Evolutionary conservation across 2,113 vertebrate genomes (phyloP), one percentile per base, ranked within the genome.

Genomic region (Erythrocercus mccallii): DNA sequence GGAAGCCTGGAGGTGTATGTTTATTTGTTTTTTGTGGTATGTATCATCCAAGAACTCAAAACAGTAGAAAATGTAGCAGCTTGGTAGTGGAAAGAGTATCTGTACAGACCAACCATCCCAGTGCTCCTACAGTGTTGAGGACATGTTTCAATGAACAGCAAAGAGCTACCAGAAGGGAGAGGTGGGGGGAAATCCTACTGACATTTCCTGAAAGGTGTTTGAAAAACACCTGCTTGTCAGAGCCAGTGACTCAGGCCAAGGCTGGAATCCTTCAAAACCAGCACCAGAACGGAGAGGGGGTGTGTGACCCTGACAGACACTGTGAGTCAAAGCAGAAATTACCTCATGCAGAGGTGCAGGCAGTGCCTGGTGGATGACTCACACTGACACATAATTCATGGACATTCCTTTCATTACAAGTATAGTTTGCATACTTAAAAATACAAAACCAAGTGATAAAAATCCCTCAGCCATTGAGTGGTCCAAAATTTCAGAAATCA

Each of bases 101-200:
- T 31, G 74, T 25, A 53, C 28, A 88, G 10, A 57, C 8, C 40
- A 69, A 23, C 13, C 1, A 12, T 53, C 37, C 37, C n/a, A 24
- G 45, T 4, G 47, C 42, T 85, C 1, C 2, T 13, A 6, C 0
- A 3, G 76, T 51, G 82, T 24, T 1, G 18, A 64, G 57, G 27
- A 68, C 30, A 1, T 0, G 8, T 20, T 30, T 38, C 73, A 33
- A 6, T 15, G 40, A 83, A 30, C 37, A 72, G 47, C 60, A 72
- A 60, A 0, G 8, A 71, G 72, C 44, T 42, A 13, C 27, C 51
- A 21, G 68, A 53, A 33, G 23, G 17, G 15, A 21, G n/a, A 35
- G 30, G 44, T 31, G 38, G 11, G 31, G 37, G 54, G 6, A 25
- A 72, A 42, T 40, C 7, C 27, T 18, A 28, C 0, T 83, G 66